These are phyloP conservation scores for Piezodorus guildinii DNA, from an alignment of 1,140 invertebrate species.

Conservation along the genomic window DNA sequence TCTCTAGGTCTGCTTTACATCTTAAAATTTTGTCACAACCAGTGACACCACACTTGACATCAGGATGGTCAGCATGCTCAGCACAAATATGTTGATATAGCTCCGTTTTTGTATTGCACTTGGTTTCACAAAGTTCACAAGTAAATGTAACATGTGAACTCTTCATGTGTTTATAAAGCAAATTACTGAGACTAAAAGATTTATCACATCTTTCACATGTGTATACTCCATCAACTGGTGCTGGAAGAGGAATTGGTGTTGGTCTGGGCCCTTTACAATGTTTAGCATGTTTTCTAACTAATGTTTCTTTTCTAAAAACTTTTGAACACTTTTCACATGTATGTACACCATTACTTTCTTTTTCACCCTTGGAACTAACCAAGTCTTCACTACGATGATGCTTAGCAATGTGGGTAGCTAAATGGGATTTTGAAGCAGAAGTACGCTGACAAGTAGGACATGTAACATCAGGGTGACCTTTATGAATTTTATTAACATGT, in stretches of 20 bases:
- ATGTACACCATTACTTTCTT: slow-evolving; percentile 23
- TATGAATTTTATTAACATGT: slow-evolving; percentile 48
- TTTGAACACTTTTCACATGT: slow-evolving; percentile 30
- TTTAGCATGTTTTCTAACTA: slow-evolving; percentile 30
- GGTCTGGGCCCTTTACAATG: slow-evolving; percentile 29
- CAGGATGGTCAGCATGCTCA: slow-evolving; percentile 42
- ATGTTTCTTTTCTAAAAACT: slow-evolving; percentile 29
- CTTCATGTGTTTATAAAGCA: slow-evolving; percentile 29
- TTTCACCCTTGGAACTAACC: slow-evolving; percentile 4
- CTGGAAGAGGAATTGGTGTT: slow-evolving; percentile 5
- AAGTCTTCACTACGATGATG: slow-evolving; percentile 35
- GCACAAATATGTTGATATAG: slow-evolving; percentile 47
- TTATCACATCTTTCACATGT: slow-evolving; percentile 29
- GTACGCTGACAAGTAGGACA: slow-evolving; percentile 47
- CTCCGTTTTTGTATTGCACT: slow-evolving; percentile 40
- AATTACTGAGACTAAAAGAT: slow-evolving; percentile 27
- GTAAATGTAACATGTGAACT: slow-evolving; percentile 28
- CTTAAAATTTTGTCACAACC: slow-evolving; percentile 44
- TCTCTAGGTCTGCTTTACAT: slow-evolving; percentile 41
- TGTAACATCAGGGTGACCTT: slow-evolving; percentile 46
- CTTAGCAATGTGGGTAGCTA: slow-evolving; percentile 45
- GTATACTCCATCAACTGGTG: slow-evolving; percentile 25
- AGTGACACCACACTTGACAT: slow-evolving; percentile 37
- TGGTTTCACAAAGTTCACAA: slow-evolving; percentile 41
- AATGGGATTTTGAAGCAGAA: slow-evolving; percentile 45